Percentiles rank a stretch among this genome's conserved stretches.
Evolutionary conservation across 2,888 invertebrate species (phyloP).

Genomic region (Pyrgus malvae): DNA sequence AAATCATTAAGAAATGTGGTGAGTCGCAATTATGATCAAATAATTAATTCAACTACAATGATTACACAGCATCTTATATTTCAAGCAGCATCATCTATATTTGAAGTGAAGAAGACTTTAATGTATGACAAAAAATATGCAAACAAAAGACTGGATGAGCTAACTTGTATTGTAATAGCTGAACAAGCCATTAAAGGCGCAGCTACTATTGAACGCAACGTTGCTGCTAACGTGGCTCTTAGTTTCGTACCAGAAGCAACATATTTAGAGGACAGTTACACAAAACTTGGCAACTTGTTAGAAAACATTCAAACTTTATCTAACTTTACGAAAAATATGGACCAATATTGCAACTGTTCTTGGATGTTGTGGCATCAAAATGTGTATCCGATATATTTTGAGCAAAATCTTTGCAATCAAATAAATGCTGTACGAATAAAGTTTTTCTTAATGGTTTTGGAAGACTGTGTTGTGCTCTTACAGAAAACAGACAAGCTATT

Average conservation of each 20-base stretch:
- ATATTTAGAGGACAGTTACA: conserved; percentile 83
- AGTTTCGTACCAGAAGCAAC: conserved; percentile 84
- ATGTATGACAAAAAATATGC: conserved; percentile 84
- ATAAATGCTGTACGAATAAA: conserved; percentile 84
- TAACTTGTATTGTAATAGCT: conserved; percentile 89
- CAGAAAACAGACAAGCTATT: conserved; percentile 59
- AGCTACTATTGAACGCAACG: conserved; percentile 83
- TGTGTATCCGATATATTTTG: conserved; percentile 88
- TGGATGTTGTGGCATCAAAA: conserved; percentile 92
- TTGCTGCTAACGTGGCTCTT: conserved; percentile 85
- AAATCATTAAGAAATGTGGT: conserved; percentile 89
- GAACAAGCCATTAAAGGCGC: conserved; percentile 85
- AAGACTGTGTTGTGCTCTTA: conserved; percentile 64
- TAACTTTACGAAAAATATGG: conserved; percentile 81
- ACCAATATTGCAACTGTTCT: conserved; percentile 86
- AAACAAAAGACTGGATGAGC: conserved; percentile 84
- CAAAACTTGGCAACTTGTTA: conserved; percentile 82
- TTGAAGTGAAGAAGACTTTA: conserved; percentile 85
- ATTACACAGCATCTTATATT: conserved; percentile 90
- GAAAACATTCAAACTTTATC: conserved; percentile 85
- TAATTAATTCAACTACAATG: conserved; percentile 88
- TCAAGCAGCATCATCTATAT: conserved; percentile 85
- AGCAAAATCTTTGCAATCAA: conserved; percentile 86
- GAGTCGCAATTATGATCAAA: conserved; percentile 84
- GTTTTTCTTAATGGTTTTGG: conserved; percentile 69